Conservation (phyloP, 2,113 vertebrate species). For the Ranitomeya imitator region DNA sequence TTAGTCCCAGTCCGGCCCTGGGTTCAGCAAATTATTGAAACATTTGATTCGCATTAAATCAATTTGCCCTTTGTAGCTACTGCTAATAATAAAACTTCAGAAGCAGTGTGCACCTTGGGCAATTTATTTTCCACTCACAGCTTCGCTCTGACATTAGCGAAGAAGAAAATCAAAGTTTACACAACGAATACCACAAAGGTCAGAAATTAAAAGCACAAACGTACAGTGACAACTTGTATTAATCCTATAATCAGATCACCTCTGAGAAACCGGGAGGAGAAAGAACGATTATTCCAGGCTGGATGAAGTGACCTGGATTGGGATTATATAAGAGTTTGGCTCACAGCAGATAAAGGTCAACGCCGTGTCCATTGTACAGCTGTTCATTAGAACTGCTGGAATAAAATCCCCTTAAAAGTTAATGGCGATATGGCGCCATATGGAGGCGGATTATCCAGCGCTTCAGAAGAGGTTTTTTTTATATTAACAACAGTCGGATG, state of each 20-base stretch:
- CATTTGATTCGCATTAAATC: too few species aligned
- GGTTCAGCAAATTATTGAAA: too few species aligned
- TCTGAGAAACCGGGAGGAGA: background rate
- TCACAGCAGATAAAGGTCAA: conserved; percentile 29
- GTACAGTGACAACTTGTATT: background rate
- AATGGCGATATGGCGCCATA: conserved; percentile 9
- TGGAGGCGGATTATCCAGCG: background rate
- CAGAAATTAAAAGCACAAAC: background rate
- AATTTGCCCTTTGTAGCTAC: too few species aligned
- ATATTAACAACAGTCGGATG: background rate
- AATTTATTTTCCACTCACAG: background rate
- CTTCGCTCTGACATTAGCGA: background rate
- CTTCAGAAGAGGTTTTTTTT: background rate
- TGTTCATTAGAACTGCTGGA: conserved; percentile 13
- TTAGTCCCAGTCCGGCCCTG: too few species aligned
- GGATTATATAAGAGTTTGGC: conserved; percentile 24
- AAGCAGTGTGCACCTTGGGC: background rate
- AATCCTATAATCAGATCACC: conserved; percentile 14
- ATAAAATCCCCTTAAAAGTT: conserved; percentile 11
- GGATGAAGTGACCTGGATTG: conserved; percentile 38
- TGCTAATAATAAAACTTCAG: background rate
- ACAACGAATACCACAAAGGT: conserved; percentile 12
- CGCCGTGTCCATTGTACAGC: background rate
- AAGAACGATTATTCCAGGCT: background rate
- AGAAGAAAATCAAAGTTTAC: background rate